Conservation (phyloP, 2,888 invertebrate species). For the Tipula vernalis region DNA sequence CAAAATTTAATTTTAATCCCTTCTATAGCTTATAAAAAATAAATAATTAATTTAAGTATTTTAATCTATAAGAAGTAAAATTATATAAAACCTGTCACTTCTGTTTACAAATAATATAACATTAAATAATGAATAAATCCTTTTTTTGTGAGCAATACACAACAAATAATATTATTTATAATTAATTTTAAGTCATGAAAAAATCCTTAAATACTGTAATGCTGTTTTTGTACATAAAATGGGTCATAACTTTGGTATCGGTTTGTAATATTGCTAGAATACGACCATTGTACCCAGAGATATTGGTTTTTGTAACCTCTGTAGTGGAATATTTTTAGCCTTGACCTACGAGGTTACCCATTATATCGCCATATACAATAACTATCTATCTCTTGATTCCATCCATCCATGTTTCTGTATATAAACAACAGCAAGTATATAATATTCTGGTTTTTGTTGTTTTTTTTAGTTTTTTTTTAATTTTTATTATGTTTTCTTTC, state of each 20-base stretch:
- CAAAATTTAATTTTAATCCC: not conserved
- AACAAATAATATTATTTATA: not conserved
- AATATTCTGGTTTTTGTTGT: not conserved
- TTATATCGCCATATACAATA: not conserved
- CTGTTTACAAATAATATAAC: not conserved
- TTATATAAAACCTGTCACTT: not conserved
- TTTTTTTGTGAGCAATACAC: not conserved
- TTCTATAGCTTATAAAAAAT: not conserved
- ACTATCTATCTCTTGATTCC: not conserved
- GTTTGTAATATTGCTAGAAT: too few relatives aligned
- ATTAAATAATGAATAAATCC: conserved; percentile 4
- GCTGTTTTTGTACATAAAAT: not conserved
- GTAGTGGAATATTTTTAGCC: conserved; percentile 11
- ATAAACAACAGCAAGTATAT: not conserved
- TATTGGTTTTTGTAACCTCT: not conserved
- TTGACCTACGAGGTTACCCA: conserved; percentile 15
- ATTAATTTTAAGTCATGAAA: not conserved
- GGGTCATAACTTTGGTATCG: not conserved
- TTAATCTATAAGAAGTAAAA: not conserved
- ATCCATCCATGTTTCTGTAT: not conserved
- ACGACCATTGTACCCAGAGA: not conserved
- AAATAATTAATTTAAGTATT: not conserved
- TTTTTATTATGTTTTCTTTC: conserved; percentile 20
- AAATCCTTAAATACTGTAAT: not conserved
- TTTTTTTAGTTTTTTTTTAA: not conserved